phyloP scores from a whole-genome alignment of 2,113 vertebrate species.

The Elephas maximus region DNA sequence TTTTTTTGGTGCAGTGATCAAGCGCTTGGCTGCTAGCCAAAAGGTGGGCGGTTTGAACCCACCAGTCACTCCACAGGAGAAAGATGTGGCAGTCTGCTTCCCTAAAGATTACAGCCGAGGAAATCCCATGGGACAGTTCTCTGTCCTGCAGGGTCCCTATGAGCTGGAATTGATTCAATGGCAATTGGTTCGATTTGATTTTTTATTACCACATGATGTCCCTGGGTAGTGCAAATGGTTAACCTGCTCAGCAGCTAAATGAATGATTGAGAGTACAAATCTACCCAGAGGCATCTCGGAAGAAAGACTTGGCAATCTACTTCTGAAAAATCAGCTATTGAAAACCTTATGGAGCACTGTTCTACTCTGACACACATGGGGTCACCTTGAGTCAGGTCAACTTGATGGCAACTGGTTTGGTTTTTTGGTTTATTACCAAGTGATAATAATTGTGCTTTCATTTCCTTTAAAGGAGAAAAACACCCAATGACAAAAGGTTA shows the following conservation, averaged over 20 bases:
- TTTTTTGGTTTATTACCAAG: not conserved
- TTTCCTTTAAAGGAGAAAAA: slow-evolving; percentile 62
- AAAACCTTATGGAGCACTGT: not conserved
- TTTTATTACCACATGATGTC: not conserved
- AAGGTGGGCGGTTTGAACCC: not conserved
- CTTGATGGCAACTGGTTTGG: not conserved
- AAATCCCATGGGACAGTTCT: not conserved
- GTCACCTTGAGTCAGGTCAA: not conserved
- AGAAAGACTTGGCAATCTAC: not conserved
- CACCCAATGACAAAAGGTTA: not conserved
- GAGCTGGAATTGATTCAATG: not conserved
- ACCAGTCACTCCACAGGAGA: not conserved
- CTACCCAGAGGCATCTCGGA: not conserved
- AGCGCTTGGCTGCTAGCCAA: not conserved
- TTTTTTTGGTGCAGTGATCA: not conserved
- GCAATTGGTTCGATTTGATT: not conserved
- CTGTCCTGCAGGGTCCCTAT: not conserved
- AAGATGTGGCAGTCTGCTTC: not conserved
- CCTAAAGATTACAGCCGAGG: not conserved
- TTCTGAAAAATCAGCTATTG: not conserved
- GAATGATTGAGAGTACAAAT: not conserved
- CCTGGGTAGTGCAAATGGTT: not conserved
- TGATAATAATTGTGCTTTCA: slow-evolving; percentile 27
- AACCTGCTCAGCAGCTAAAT: not conserved
- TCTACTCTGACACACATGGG: not conserved